A percentile compares a stretch with the other conserved stretches of the same genome.
Conservation (phyloP, 2,797 vertebrate genomes). For the Gymnocypris eckloni region DNA sequence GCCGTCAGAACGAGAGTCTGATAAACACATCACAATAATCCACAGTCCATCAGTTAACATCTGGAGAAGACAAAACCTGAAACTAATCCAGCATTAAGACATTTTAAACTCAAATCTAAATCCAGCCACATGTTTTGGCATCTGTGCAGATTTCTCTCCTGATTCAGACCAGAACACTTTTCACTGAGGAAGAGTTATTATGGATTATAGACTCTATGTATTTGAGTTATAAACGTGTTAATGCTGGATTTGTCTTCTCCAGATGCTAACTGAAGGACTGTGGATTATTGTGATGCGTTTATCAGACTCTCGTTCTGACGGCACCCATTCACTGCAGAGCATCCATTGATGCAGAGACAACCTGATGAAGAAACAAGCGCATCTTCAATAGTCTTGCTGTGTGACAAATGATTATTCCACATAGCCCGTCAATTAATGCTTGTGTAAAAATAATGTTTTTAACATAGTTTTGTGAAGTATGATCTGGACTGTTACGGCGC, state of each 20-base stretch:
- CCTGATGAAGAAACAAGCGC: not conserved
- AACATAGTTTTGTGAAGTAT: not conserved
- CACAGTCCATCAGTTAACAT: not conserved
- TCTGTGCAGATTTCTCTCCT: not conserved
- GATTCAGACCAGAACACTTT: not conserved
- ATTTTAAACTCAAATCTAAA: not conserved
- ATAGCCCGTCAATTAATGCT: not conserved
- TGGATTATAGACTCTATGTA: not conserved
- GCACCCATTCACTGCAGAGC: not conserved
- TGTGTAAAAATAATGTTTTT: not conserved
- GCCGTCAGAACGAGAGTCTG: not conserved
- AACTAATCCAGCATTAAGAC: not conserved
- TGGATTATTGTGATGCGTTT: not conserved
- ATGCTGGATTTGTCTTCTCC: not conserved
- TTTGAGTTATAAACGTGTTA: not conserved
- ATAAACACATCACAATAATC: not conserved
- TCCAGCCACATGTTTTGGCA: not conserved
- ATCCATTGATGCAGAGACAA: not conserved
- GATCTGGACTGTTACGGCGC: too few relatives aligned
- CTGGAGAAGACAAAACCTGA: not conserved
- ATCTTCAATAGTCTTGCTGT: not conserved
- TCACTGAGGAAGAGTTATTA: not conserved
- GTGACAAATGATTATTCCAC: not conserved
- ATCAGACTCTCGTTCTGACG: not conserved
- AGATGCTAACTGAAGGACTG: not conserved